Conservation (phyloP, 1,140 invertebrate genomes). For the Sarcophaga peregrina region DNA sequence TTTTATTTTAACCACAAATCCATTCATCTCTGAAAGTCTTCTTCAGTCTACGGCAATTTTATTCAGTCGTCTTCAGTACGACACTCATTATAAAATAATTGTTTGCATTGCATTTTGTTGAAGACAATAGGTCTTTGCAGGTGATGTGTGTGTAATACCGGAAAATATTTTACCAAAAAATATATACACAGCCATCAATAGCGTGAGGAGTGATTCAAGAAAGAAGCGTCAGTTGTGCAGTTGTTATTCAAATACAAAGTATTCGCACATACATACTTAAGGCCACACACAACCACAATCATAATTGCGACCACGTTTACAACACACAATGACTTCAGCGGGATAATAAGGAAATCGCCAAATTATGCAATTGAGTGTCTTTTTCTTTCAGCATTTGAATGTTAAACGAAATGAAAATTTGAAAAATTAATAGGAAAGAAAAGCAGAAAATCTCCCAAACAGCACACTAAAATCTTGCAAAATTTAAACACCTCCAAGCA, state of each 20-base stretch:
- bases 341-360: background rate
- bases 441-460: background rate
- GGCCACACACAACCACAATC: too few species aligned
- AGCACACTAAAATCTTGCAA: background rate
- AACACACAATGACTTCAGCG: background rate
- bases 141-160: background rate
- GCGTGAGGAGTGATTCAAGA: background rate
- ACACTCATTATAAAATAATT: too few species aligned
- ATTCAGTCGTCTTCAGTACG: too few species aligned
- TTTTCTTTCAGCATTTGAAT: background rate
- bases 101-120: too few species aligned
- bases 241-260: background rate
- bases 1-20: too few species aligned
- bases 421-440: background rate
- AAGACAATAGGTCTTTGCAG: too few species aligned
- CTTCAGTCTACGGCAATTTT: too few species aligned
- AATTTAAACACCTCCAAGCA: background rate
- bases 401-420: background rate
- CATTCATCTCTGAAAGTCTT: too few species aligned
- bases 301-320: background rate
- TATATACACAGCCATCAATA: background rate
- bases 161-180: background rate
- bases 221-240: background rate
- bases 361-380: background rate
- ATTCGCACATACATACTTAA: constrained; percentile 4